Base-by-base conservation (phyloP, 64 coral and sea anemone genomes). In the Astreopora myriophthalma region DNA sequence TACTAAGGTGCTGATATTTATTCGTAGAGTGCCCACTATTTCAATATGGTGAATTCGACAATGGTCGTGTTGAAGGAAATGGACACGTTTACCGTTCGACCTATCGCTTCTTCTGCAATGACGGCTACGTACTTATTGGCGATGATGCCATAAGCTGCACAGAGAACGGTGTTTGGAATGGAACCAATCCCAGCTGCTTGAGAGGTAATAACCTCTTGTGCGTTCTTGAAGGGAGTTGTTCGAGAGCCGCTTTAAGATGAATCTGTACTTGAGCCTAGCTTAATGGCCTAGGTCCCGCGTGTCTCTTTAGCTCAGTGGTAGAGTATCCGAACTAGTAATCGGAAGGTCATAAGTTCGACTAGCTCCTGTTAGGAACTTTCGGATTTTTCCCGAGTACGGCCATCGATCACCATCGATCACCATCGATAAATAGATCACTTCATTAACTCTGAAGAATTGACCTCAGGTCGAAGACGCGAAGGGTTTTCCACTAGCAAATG, bases 131-230 rank as follows among this genome's bases (percentile, higher is more conserved):
- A 1, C 37, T 90, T 0, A 5, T 69, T 35, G 88, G 88, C 11
- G 25, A 63, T 48, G 25, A 26, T 13, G 48, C 31, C 7, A 20
- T 90, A 26, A 79, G 30, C 35, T 90, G 88, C 74, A 83, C 10
- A 34, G 62, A 42, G 12, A 39, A 77, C 27, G 88, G 88, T 19
- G 10, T 62, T 3, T 90, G 88, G 88, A 90, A 90, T 26, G 88
- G 75, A 6, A 80, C 88, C 7, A 68, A 24, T 1, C 88, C 88
- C 11, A 25, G 16, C 10, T 90, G 88, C 19, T 49, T 86, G 24
- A 62, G 29, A 83, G 79, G 79, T 83, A 65, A 24, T 13, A 27
- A 42, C 5, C 49, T 26, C 34, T 8, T 29, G n/a, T 12, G 6
- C 6, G 3, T 23, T n/a, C 0, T 8, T 7, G 6, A 64, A 64